phyloP scores from a whole-genome alignment of 1,140 invertebrate species.

The Ceratina japonica region DNA sequence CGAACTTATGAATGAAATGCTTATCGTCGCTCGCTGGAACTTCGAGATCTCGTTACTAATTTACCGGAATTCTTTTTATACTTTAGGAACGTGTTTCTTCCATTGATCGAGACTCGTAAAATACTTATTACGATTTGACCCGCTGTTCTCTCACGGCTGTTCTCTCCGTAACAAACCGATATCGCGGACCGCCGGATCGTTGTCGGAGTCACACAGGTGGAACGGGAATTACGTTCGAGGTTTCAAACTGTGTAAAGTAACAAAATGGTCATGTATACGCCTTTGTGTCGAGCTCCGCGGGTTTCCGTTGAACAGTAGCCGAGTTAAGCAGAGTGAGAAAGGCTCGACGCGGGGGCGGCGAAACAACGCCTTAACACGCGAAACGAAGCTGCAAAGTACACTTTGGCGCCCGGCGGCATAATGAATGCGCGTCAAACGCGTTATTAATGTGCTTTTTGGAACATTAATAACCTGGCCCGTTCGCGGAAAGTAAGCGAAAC shows the following conservation, averaged over 20 bases:
- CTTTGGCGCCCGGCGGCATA: not conserved
- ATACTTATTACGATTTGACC: too few relatives aligned
- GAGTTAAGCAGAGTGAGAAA: constrained; percentile 15
- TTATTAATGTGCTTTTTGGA: constrained; percentile 31
- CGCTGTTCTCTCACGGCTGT: too few relatives aligned
- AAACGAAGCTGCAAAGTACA: constrained; percentile 32
- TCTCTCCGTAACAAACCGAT: not conserved
- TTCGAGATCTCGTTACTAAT: too few relatives aligned
- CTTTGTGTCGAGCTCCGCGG: constrained; percentile 9
- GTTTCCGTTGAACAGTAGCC: not conserved
- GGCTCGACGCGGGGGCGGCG: not conserved
- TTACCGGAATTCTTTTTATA: too few relatives aligned
- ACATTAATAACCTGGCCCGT: constrained; percentile 30
- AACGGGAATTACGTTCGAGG: not conserved
- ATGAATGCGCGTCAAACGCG: constrained; percentile 34
- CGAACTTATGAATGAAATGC: not conserved
- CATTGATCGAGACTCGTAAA: too few relatives aligned
- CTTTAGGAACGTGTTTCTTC: too few relatives aligned
- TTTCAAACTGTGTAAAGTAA: constrained; percentile 2
- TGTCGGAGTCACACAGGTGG: not conserved
- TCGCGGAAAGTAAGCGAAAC: constrained; percentile 30
- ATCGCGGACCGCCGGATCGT: not conserved
- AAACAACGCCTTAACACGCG: not conserved
- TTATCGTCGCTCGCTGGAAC: not conserved
- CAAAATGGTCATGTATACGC: constrained; percentile 6